Evolutionary conservation across 2,888 invertebrate genomes (phyloP), one percentile per base, ranked within the genome.

Genomic region (Prionchulus punctatus): DNA sequence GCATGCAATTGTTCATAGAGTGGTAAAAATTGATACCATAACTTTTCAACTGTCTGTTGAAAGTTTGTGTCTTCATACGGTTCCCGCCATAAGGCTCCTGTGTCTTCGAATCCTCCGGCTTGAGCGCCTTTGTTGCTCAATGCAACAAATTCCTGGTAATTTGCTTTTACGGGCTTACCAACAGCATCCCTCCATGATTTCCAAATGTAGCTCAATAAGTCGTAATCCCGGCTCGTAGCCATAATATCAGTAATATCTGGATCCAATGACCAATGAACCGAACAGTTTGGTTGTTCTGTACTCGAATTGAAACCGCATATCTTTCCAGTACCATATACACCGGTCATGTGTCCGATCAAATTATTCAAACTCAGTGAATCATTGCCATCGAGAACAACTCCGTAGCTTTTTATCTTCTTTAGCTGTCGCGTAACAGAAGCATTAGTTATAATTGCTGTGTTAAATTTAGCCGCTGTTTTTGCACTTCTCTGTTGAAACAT

Each of bases 151-250:
- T 49, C 12, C 21, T 28, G 4, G 30, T 28, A 49, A 12, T 12
- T 4, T 15, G 28, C 3, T 49, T 15, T 12, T 4, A 49, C 21
- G 30, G 50, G 50, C n/a, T n/a, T n/a, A n/a, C n/a, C n/a, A n/a
- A n/a, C n/a, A n/a, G n/a, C n/a, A n/a, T n/a, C 65, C 47, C 71
- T 55, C 70, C 71, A 72, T 2, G 66, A 65, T 53, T 65, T 63
- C 71, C 71, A 72, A 1, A 63, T 68, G 49, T 60, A 56, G 36
- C 62, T 30, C 15, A 71, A 62, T 53, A 63, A 60, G 26, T 67
- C 62, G 58, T 67, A 68, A 59, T 70, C 60, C 12, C 50, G 26
- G 12, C 28, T 30, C 21, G 26, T 49, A 3, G 12, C 21, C 4
- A 49, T 4, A 28, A 49, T n/a, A 28, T 49, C 12, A 21, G 27